Evolutionary conservation across 2,888 invertebrate genomes (phyloP).

Genomic region (Drosophila paracracens): DNA sequence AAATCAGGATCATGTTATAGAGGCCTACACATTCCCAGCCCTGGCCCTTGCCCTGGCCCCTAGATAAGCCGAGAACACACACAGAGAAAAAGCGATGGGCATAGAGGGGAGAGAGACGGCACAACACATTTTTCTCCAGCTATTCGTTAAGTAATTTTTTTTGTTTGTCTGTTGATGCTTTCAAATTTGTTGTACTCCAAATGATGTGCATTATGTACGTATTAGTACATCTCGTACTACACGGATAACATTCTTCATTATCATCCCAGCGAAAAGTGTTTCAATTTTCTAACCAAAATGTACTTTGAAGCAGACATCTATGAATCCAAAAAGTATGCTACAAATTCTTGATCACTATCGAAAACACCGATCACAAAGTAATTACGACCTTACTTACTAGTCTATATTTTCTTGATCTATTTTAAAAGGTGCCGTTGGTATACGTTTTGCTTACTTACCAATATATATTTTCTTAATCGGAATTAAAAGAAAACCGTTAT

Average conservation of each 20-base stretch:
- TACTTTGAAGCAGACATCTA: fast-evolving
- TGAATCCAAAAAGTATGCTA: not conserved
- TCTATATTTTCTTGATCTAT: too few species aligned
- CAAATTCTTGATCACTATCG: not conserved
- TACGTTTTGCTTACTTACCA: not conserved
- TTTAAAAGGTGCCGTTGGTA: too few species aligned
- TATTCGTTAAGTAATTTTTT: constrained; percentile 15
- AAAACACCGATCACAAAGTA: not conserved
- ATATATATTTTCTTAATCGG: too few species aligned
- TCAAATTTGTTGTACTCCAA: constrained; percentile 44
- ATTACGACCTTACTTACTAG: not conserved
- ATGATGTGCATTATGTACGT: constrained; percentile 28
- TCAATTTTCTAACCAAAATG: not conserved
- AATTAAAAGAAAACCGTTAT: too few species aligned
- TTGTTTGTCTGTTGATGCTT: constrained; percentile 27
- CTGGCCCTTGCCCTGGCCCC: constrained; percentile 16
- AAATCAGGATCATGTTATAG: constrained; percentile 61
- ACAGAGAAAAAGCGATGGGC: not conserved
- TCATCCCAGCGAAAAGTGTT: not conserved
- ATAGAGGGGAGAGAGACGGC: not conserved
- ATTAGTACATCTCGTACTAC: constrained; percentile 9
- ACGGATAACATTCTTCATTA: constrained; percentile 2
- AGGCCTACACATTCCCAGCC: constrained; percentile 35
- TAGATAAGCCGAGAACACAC: constrained; percentile 30
- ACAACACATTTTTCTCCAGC: constrained; percentile 27